These are phyloP conservation scores for Hoplodrina ambigua DNA, from an alignment of 2,888 invertebrate species.

Conservation along the genomic window DNA sequence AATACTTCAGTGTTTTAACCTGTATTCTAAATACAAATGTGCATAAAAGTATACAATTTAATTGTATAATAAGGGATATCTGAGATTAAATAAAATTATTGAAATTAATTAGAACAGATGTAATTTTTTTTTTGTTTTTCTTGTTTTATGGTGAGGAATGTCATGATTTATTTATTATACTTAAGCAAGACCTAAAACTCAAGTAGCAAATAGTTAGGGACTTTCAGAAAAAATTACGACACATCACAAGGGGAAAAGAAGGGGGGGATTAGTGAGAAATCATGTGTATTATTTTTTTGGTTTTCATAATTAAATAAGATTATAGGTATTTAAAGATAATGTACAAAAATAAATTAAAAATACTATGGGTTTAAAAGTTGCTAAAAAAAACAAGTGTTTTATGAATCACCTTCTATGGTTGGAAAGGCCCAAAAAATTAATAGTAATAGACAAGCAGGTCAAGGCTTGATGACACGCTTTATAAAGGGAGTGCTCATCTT, in stretches of 20 bases:
- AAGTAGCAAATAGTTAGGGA: background rate
- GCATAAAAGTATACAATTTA: no score
- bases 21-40: background rate
- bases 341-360: no score
- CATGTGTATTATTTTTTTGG: no score
- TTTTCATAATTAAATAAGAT: no score
- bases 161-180: background rate
- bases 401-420: no score
- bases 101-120: background rate
- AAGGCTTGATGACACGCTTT: constrained; percentile 8
- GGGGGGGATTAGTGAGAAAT: no score
- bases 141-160: background rate
- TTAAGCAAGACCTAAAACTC: background rate
- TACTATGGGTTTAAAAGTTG: no score
- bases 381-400: no score
- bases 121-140: background rate
- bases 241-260: no score
- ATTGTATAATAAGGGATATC: no score
- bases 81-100: background rate
- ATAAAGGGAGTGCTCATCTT: background rate
- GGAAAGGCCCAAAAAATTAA: background rate
- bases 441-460: background rate
- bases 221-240: no score
- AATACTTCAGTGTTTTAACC: background rate
- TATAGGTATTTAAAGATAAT: no score